phyloP scores from a whole-genome alignment of 2,888 invertebrate genomes.

The Eupithecia centaureata region DNA sequence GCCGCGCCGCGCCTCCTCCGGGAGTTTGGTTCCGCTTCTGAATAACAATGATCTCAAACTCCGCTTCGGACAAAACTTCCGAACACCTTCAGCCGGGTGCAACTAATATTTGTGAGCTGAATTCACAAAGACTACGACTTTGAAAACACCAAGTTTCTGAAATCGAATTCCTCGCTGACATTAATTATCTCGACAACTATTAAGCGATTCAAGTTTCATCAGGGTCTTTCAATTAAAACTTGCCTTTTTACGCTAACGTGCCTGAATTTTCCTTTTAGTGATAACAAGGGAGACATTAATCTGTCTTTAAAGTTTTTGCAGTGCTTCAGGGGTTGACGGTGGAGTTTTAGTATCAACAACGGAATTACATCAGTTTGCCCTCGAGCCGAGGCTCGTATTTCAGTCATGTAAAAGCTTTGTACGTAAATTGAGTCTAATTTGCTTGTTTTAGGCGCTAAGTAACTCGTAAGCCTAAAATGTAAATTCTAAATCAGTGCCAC shows the following conservation, averaged over 20 bases:
- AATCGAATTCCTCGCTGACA: conserved; percentile 15
- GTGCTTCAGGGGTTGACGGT: conserved; percentile 2
- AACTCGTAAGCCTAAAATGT: background rate
- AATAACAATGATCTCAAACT: conserved; percentile 37
- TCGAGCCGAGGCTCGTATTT: conserved; percentile 25
- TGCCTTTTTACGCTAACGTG: conserved; percentile 1
- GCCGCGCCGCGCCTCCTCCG: conserved; percentile 29
- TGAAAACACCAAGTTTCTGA: conserved; percentile 2
- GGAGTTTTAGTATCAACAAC: conserved; percentile 32
- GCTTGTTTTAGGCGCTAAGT: conserved; percentile 3
- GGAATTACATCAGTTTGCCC: conserved; percentile 31
- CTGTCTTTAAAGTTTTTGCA: conserved; percentile 16
- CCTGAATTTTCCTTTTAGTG: conserved; percentile 11
- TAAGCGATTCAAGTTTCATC: background rate
- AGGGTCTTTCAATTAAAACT: conserved; percentile 3
- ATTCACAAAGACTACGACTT: conserved; percentile 24
- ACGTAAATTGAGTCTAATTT: conserved; percentile 17
- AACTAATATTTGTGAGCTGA: conserved; percentile 33
- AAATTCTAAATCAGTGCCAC: background rate
- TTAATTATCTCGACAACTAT: conserved; percentile 12
- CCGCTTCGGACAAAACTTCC: conserved; percentile 29
- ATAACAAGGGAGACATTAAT: conserved; percentile 17
- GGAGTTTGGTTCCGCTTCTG: conserved; percentile 29
- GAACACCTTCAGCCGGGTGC: conserved; percentile 34
- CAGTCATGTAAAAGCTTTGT: conserved; percentile 19